Conservation (phyloP, 2,888 invertebrate species). For the Drosophila fungiperda region DNA sequence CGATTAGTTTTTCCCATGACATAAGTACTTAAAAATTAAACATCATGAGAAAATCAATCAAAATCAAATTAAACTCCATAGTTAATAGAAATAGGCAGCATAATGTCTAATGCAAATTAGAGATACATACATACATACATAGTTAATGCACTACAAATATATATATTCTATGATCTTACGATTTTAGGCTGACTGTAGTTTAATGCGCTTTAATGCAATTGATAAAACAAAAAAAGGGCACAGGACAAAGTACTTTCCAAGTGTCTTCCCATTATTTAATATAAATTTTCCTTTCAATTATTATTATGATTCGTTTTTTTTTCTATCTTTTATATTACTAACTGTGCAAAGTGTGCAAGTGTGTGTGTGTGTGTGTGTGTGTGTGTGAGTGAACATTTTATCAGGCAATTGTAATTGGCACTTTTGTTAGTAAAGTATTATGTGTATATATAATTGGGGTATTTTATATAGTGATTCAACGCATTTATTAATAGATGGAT, state of each 20-base stretch:
- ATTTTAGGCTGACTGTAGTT: constrained; percentile 7
- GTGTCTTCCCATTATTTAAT: neutral
- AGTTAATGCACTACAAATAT: constrained; percentile 7
- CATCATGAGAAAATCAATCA: constrained; percentile 3
- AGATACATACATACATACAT: constrained; percentile 2
- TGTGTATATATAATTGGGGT: constrained; percentile 8
- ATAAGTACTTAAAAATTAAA: neutral
- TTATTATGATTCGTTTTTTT: constrained; percentile 1
- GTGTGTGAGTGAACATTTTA: constrained; percentile 21
- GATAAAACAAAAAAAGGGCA: neutral
- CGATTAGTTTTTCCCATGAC: neutral
- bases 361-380: neutral
- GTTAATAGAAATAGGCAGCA: constrained; percentile 22
- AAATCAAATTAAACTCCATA: constrained; percentile 3
- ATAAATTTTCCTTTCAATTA: constrained; percentile 1
- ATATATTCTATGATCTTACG: constrained; percentile 10
- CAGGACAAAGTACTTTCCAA: constrained; percentile 3
- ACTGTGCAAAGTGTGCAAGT: neutral
- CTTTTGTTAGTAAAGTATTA: constrained; percentile 57
- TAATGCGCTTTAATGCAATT: constrained; percentile 2
- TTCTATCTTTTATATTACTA: constrained; percentile 20
- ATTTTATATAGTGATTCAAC: constrained; percentile 18
- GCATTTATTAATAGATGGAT: neutral
- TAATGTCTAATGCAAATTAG: constrained; percentile 8
- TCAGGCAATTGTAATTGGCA: constrained; percentile 74